phyloP scores from a whole-genome alignment of 2,797 vertebrate genomes.

The Jordanella pulchra region DNA sequence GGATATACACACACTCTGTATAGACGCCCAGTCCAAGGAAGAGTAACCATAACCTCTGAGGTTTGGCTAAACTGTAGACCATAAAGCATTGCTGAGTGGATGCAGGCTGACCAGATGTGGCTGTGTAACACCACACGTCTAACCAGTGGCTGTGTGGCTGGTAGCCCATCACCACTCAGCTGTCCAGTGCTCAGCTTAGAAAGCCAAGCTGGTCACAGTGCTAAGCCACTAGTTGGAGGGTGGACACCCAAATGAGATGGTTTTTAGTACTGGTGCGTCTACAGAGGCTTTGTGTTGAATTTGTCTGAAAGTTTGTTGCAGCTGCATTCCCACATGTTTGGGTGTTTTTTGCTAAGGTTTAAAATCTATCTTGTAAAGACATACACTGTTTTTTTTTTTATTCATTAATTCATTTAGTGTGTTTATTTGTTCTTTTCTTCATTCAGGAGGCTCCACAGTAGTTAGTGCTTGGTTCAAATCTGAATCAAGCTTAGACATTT shows the following conservation, averaged over 20 bases:
- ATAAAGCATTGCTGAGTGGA: constrained; percentile 59
- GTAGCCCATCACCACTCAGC: constrained; percentile 49
- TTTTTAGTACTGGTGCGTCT: constrained; percentile 51
- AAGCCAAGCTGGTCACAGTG: constrained; percentile 47
- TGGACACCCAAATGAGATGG: constrained; percentile 50
- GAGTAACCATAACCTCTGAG: constrained; percentile 67
- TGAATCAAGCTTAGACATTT: neutral
- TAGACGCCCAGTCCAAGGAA: constrained; percentile 37
- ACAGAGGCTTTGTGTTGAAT: constrained; percentile 27
- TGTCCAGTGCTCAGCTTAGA: constrained; percentile 44
- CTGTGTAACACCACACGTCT: constrained; percentile 57
- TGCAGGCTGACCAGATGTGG: constrained; percentile 70
- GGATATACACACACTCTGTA: constrained; percentile 15
- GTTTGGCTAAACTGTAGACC: constrained; percentile 67
- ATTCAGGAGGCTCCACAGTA: no score
- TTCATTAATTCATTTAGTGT: constrained; percentile 10
- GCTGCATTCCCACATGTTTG: constrained; percentile 50
- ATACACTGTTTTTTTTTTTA: neutral
- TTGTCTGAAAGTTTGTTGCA: constrained; percentile 51
- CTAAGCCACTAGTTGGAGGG: constrained; percentile 37
- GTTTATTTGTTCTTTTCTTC: no score
- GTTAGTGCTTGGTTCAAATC: neutral
- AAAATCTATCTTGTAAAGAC: constrained; percentile 38
- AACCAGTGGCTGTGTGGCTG: constrained; percentile 66
- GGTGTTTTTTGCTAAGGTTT: constrained; percentile 44